phyloP scores from a whole-genome alignment of 2,113 vertebrate genomes.

The Callipepla californica region DNA sequence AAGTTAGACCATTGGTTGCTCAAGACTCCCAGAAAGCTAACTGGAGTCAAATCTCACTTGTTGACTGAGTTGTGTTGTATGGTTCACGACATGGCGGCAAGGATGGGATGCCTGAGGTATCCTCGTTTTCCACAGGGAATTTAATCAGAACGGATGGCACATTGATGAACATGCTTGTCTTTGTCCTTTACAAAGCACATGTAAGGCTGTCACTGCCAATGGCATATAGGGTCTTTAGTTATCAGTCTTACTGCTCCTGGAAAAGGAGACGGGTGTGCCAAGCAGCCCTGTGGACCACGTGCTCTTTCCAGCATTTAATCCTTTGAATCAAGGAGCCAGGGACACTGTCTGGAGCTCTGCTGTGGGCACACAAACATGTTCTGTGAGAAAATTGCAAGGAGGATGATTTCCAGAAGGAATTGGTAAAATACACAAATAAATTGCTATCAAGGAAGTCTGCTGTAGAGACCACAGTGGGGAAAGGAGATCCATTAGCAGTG shows the following conservation, averaged over 20 bases:
- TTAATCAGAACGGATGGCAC: background rate
- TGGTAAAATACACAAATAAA: background rate
- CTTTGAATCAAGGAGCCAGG: background rate
- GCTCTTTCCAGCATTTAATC: background rate
- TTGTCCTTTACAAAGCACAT: background rate
- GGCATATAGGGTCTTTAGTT: rapidly evolving
- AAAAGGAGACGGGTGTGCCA: background rate
- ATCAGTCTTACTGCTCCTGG: background rate
- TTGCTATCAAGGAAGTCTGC: background rate
- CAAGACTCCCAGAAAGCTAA: background rate
- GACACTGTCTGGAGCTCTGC: background rate
- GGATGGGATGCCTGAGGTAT: background rate
- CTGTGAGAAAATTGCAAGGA: background rate
- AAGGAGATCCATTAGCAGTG: background rate
- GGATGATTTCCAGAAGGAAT: background rate
- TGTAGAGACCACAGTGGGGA: background rate
- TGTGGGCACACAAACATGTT: background rate
- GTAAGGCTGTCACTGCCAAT: background rate
- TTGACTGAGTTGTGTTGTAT: background rate
- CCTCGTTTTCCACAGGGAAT: background rate
- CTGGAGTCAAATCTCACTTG: background rate
- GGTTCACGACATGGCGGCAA: background rate
- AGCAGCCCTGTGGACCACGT: background rate
- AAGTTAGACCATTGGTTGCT: background rate
- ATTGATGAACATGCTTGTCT: background rate